A percentile compares a stretch with the other conserved stretches of the same genome.
Evolutionary conservation across 2,888 invertebrate genomes (phyloP).

Genomic region (Clitarchus hookeri): DNA sequence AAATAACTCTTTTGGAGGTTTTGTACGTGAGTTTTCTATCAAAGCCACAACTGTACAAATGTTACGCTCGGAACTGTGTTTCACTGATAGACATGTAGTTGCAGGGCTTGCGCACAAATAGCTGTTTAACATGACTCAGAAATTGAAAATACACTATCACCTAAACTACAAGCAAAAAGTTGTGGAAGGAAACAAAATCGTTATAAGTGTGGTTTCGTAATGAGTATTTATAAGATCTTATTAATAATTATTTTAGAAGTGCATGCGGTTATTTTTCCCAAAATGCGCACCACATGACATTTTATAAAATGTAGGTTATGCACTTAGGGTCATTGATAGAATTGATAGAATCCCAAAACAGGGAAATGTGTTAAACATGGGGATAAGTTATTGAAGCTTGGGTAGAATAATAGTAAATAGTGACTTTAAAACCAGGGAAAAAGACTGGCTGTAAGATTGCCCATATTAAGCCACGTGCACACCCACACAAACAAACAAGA

Average conservation of each 20-base stretch:
- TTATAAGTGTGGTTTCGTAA: too few relatives aligned
- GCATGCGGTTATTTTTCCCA: neutral
- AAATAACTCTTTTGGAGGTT: too few relatives aligned
- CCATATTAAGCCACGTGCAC: conserved; percentile 27
- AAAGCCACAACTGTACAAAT: too few relatives aligned
- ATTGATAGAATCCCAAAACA: neutral
- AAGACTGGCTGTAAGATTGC: neutral
- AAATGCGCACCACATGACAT: neutral
- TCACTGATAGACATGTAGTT: too few relatives aligned
- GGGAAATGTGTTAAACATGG: conserved; percentile 20
- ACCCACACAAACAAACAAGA: neutral
- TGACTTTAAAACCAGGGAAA: conserved; percentile 4
- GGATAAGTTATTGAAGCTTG: neutral
- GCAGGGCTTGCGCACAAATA: too few relatives aligned
- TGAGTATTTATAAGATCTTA: too few relatives aligned
- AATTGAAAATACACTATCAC: too few relatives aligned
- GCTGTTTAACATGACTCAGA: too few relatives aligned
- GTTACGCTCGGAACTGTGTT: too few relatives aligned
- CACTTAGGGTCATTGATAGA: neutral
- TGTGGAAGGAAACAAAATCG: too few relatives aligned
- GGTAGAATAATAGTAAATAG: neutral
- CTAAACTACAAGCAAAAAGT: too few relatives aligned
- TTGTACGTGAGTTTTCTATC: too few relatives aligned
- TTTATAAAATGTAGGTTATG: neutral
- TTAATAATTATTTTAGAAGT: neutral